These are phyloP conservation scores for Bombus breviceps DNA, from an alignment of 1,140 invertebrate genomes.

Conservation along the genomic window DNA sequence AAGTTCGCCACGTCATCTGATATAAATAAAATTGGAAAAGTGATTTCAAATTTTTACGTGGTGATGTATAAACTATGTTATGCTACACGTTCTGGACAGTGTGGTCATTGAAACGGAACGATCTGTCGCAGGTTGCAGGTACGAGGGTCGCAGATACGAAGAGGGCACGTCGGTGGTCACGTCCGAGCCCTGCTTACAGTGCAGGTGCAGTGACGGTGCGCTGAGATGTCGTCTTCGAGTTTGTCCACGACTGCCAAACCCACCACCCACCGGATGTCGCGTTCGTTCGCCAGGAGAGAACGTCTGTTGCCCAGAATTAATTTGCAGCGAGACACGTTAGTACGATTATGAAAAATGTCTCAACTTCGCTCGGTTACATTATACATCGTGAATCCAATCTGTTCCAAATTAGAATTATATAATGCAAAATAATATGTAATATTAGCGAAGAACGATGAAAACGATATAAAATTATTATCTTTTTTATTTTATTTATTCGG, in stretches of 20 bases:
- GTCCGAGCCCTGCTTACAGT: constrained; percentile 89
- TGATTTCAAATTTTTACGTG: neutral
- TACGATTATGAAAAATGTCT: constrained; percentile 28
- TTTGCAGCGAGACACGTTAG: constrained; percentile 86
- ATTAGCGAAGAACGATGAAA: neutral
- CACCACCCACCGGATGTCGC: constrained; percentile 87
- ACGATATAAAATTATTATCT: neutral
- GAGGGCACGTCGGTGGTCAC: constrained; percentile 86
- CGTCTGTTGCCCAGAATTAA: constrained; percentile 89
- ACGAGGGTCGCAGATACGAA: constrained; percentile 86
- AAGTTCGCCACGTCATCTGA: too few species aligned
- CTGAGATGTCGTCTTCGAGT: constrained; percentile 90
- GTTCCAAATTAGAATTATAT: neutral
- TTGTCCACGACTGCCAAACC: constrained; percentile 88
- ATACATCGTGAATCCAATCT: neutral
- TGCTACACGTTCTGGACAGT: neutral
- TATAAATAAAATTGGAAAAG: too few species aligned
- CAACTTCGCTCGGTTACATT: too few species aligned
- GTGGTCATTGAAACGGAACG: neutral
- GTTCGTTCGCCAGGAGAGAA: constrained; percentile 86
- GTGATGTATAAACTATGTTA: neutral
- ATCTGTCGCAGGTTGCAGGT: constrained; percentile 85
- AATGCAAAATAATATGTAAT: neutral
- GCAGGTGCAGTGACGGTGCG: constrained; percentile 88
- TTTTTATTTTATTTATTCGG: too few species aligned